These are phyloP conservation scores for Boloria euphrosyne DNA, from an alignment of 2,888 invertebrate genomes.

Conservation along the genomic window DNA sequence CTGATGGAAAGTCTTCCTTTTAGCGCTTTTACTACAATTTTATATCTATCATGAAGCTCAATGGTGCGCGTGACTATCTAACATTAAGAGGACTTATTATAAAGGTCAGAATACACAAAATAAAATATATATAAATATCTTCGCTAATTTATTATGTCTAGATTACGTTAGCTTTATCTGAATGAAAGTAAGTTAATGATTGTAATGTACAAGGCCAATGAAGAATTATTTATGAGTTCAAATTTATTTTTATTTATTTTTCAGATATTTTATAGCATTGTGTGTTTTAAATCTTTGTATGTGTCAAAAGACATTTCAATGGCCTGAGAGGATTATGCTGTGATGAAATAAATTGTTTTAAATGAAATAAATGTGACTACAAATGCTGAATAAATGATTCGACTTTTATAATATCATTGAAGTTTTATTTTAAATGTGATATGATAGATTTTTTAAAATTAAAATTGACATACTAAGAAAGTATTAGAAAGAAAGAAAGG, in stretches of 20 bases:
- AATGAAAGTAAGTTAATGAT: too few species aligned
- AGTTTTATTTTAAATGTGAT: not conserved
- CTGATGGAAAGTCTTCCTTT: conserved; percentile 8
- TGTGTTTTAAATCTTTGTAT: not conserved
- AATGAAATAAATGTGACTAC: conserved; percentile 26
- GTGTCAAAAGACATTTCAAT: conserved; percentile 26
- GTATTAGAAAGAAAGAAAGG: too few species aligned
- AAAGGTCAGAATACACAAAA: conserved; percentile 20
- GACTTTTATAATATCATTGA: conserved; percentile 38
- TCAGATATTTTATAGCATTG: not conserved
- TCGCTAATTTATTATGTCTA: not conserved
- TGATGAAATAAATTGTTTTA: conserved; percentile 12
- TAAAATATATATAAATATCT: conserved; percentile 14
- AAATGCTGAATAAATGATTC: conserved; percentile 46
- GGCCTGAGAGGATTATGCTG: conserved; percentile 1
- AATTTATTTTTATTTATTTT: too few species aligned
- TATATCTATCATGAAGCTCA: conserved; percentile 16
- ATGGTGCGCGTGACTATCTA: conserved; percentile 31
- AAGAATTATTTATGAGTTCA: too few species aligned
- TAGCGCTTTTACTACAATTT: conserved; percentile 22
- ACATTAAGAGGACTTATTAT: conserved; percentile 25
- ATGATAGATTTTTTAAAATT: not conserved
- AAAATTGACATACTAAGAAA: not conserved
- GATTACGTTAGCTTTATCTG: too few species aligned
- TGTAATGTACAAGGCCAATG: too few species aligned